Evolutionary conservation across 2,888 invertebrate species (phyloP).

Genomic region (Rhopalosiphum nymphaeae): DNA sequence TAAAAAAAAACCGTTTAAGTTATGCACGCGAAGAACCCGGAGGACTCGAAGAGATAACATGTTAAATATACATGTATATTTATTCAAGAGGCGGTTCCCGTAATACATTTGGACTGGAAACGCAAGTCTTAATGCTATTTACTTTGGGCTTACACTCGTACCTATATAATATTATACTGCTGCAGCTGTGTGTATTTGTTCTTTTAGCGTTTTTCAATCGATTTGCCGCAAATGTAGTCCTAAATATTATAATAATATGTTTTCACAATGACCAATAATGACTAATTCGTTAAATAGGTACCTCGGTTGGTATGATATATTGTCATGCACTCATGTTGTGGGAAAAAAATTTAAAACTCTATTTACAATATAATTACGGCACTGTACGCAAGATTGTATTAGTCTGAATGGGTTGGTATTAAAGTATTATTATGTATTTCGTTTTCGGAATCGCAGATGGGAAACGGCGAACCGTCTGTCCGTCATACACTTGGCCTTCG

Average conservation of each 20-base stretch:
- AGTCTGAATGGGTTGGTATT: not conserved
- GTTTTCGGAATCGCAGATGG: conserved; percentile 10
- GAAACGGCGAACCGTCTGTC: not conserved
- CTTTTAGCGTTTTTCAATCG: not conserved
- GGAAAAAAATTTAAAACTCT: not conserved
- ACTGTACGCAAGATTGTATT: not conserved
- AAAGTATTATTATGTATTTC: not conserved
- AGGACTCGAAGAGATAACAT: not conserved
- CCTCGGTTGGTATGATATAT: not conserved
- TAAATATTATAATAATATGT: not conserved
- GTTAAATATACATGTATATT: not conserved
- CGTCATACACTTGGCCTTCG: not conserved
- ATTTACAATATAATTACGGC: not conserved
- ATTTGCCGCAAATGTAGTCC: conserved; percentile 1
- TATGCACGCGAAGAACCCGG: conserved; percentile 8
- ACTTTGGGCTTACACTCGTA: not conserved
- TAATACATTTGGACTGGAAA: not conserved
- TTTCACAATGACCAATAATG: conserved; percentile 7
- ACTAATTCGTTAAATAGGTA: not conserved
- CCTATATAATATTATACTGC: not conserved
- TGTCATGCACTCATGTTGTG: not conserved
- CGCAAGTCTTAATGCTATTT: not conserved
- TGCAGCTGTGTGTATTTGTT: conserved; percentile 5
- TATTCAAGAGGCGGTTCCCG: conserved; percentile 19
- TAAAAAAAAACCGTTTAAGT: not conserved